A percentile compares a stretch with the other conserved stretches of the same genome.
These are phyloP conservation scores for Masnerella sp. DNA, from an alignment of 2,888 invertebrate genomes.

Conservation along the genomic window DNA sequence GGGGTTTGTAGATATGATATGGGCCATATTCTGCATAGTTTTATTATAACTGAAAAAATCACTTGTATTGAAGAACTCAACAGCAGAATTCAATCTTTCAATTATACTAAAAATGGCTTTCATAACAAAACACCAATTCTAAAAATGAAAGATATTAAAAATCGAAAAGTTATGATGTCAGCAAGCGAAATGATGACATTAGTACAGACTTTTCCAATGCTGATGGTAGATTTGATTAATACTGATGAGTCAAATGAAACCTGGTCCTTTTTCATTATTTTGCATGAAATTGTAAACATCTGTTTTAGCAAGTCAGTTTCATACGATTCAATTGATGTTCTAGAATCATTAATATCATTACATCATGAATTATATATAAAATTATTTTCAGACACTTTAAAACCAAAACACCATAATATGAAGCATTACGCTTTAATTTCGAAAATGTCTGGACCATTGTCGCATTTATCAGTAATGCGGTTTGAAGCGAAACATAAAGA, in stretches of 20 bases:
- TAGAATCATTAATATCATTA: too few species aligned
- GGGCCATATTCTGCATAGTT: conserved; percentile 6
- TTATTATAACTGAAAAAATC: background rate
- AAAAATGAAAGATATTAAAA: conserved; percentile 1
- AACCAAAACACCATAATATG: conserved; percentile 33
- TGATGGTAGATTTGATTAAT: conserved; percentile 10
- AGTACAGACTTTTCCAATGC: conserved; percentile 19
- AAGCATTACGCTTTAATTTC: conserved; percentile 10
- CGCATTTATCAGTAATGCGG: conserved; percentile 11
- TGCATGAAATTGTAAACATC: conserved; percentile 14
- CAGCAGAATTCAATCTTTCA: conserved; percentile 16
- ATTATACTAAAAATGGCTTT: conserved; percentile 29
- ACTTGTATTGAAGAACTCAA: background rate
- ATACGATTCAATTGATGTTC: too few species aligned
- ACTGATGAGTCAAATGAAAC: background rate
- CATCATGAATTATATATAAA: too few species aligned
- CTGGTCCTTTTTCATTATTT: background rate
- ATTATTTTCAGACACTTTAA: conserved; percentile 10
- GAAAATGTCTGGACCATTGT: conserved; percentile 9
- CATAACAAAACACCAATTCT: conserved; percentile 22
- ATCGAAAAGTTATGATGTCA: conserved; percentile 1
- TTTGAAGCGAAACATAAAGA: conserved; percentile 33
- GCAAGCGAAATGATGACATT: conserved; percentile 36
- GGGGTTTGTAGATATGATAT: conserved; percentile 16
- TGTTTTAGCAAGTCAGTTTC: conserved; percentile 2